phyloP scores from a whole-genome alignment of 2,797 vertebrate genomes.

The Catostomus latipinnis region DNA sequence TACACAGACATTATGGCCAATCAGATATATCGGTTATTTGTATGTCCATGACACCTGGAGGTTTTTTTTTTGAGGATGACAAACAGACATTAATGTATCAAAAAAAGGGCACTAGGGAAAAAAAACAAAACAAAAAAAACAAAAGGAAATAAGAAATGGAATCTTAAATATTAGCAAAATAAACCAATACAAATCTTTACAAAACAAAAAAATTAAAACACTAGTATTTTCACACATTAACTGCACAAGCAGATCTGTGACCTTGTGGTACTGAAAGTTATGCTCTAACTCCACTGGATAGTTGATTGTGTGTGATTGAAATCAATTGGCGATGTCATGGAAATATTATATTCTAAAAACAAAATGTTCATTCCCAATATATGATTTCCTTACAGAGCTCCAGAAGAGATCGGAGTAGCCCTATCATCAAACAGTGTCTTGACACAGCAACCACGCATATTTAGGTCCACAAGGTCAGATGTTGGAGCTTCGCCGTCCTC shows the following conservation, averaged over 20 bases:
- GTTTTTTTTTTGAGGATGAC: background rate
- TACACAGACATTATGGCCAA: no score
- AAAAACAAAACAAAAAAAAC: constrained; percentile 9
- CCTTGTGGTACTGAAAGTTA: constrained; percentile 44
- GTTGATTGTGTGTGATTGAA: constrained; percentile 51
- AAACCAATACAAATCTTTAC: constrained; percentile 33
- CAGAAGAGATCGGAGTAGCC: constrained; percentile 47
- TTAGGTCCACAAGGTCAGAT: constrained; percentile 73
- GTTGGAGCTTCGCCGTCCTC: constrained; percentile 86
- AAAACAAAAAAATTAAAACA: constrained; percentile 2
- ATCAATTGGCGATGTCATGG: constrained; percentile 65
- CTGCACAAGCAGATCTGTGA: constrained; percentile 40
- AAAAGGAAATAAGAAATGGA: background rate
- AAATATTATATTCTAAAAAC: constrained; percentile 42
- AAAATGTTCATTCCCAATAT: background rate
- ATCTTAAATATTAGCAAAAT: constrained; percentile 41
- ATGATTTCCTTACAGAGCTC: constrained; percentile 24
- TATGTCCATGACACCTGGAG: background rate
- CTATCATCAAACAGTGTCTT: constrained; percentile 24
- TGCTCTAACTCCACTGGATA: constrained; percentile 53
- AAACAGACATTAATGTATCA: background rate
- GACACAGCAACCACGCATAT: constrained; percentile 19
- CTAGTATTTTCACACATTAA: constrained; percentile 42
- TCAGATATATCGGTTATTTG: no score
- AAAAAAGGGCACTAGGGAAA: background rate